A percentile compares a stretch with the other conserved stretches of the same genome.
Conservation (phyloP, 30 jellyfish, hydroid and myxozoan species). For the Cassiopea xamachana region DNA sequence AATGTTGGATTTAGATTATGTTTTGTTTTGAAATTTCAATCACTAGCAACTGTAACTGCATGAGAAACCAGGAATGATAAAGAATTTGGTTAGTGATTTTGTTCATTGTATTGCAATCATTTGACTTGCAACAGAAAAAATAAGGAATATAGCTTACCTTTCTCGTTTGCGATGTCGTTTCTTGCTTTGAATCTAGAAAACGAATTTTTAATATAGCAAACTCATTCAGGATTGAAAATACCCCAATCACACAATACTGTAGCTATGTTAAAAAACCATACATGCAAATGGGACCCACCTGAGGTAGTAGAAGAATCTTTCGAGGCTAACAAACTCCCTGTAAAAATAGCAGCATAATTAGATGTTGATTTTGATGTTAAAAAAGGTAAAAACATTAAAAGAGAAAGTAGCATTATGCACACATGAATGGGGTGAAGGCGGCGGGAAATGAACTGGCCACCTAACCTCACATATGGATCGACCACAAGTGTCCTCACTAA, state of each 20-base stretch:
- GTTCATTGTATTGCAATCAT: too few species aligned
- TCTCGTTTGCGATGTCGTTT: neutral
- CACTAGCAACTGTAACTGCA: too few species aligned
- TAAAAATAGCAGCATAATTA: neutral
- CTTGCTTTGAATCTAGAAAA: constrained; percentile 4
- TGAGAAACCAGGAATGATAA: too few species aligned
- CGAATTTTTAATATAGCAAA: neutral
- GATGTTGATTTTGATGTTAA: neutral
- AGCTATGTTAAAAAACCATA: neutral
- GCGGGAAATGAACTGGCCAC: too few species aligned
- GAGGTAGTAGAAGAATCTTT: constrained; percentile 25
- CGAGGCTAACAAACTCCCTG: constrained; percentile 41
- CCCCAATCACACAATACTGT: neutral
- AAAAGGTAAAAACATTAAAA: neutral
- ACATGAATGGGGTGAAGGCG: too few species aligned
- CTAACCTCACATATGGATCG: too few species aligned
- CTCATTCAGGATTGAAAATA: neutral
- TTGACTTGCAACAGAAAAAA: neutral
- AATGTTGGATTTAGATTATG: too few species aligned
- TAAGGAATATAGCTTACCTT: neutral
- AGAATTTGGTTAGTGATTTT: too few species aligned
- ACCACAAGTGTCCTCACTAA: too few species aligned
- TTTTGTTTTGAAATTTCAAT: too few species aligned
- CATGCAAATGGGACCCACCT: constrained; percentile 8
- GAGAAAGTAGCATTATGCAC: too few species aligned